Percentiles rank a stretch among this genome's conserved stretches.
These are phyloP conservation scores for Carassius carassius DNA, from an alignment of 2,113 vertebrate genomes.

Conservation along the genomic window DNA sequence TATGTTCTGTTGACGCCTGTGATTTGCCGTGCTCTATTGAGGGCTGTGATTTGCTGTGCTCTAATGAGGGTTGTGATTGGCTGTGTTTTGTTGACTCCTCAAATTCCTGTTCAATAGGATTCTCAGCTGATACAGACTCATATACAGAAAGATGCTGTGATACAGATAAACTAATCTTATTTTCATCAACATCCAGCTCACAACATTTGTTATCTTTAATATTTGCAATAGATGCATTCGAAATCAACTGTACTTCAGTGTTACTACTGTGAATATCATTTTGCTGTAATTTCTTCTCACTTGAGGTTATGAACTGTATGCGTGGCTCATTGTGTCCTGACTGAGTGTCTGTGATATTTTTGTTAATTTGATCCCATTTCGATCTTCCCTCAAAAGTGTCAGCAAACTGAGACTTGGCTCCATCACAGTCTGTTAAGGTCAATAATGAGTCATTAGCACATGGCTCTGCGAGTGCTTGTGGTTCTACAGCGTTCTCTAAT, in stretches of 20 bases:
- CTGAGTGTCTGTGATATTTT: neutral
- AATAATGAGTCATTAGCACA: constrained; percentile 7
- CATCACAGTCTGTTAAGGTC: neutral
- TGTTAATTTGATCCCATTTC: neutral
- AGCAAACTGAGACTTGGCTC: neutral
- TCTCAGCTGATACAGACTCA: neutral
- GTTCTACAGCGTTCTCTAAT: neutral
- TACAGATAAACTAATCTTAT: constrained; percentile 1
- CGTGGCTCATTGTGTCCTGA: neutral
- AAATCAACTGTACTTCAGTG: constrained; percentile 17
- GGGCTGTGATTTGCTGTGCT: neutral
- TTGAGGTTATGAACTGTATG: neutral
- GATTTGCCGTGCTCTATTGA: neutral
- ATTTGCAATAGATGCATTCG: neutral
- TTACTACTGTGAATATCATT: neutral
- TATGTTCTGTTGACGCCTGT: neutral
- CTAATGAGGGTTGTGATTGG: neutral
- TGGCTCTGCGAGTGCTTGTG: constrained; percentile 2
- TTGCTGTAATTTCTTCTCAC: neutral
- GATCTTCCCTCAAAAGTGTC: constrained; percentile 7
- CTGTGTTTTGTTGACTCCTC: neutral
- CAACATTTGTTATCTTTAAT: neutral
- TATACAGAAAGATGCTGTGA: neutral
- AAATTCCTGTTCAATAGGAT: neutral
- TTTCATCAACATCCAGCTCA: neutral